These are phyloP conservation scores for Sebastes steindachneri DNA, from an alignment of 2,797 vertebrate species.

Conservation along the genomic window DNA sequence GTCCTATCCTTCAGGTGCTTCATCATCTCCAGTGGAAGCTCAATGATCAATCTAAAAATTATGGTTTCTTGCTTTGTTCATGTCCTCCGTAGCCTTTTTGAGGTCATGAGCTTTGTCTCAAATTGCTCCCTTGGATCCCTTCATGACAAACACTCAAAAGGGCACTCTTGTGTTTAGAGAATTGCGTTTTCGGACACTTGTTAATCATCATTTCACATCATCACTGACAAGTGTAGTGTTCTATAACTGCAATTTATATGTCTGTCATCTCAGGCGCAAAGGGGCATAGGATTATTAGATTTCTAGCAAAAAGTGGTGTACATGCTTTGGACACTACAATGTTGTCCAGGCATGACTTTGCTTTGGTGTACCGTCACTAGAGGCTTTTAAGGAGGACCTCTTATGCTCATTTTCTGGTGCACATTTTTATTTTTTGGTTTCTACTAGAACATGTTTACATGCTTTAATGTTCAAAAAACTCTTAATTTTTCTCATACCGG, in stretches of 20 bases:
- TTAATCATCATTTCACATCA: conserved; percentile 2
- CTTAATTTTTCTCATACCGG: neutral
- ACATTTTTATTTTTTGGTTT: too few relatives aligned
- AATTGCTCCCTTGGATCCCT: neutral
- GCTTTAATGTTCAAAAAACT: neutral
- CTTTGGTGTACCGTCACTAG: neutral
- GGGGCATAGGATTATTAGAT: neutral
- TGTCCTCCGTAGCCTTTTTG: neutral
- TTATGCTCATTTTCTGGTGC: neutral
- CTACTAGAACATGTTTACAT: neutral
- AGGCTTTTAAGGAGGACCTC: neutral
- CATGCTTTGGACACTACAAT: neutral
- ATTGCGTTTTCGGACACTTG: neutral
- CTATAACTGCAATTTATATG: neutral
- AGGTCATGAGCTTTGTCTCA: neutral
- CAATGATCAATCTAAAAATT: neutral
- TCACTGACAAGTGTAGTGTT: neutral
- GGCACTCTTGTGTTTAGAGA: neutral
- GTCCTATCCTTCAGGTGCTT: neutral
- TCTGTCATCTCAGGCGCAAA: neutral
- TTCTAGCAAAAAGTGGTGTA: neutral
- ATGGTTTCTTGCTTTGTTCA: neutral
- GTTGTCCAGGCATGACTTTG: neutral
- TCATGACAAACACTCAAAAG: neutral
- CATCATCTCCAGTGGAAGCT: neutral